Evolutionary conservation across 1,140 invertebrate species (phyloP).

Genomic region (Bombyx mori): DNA sequence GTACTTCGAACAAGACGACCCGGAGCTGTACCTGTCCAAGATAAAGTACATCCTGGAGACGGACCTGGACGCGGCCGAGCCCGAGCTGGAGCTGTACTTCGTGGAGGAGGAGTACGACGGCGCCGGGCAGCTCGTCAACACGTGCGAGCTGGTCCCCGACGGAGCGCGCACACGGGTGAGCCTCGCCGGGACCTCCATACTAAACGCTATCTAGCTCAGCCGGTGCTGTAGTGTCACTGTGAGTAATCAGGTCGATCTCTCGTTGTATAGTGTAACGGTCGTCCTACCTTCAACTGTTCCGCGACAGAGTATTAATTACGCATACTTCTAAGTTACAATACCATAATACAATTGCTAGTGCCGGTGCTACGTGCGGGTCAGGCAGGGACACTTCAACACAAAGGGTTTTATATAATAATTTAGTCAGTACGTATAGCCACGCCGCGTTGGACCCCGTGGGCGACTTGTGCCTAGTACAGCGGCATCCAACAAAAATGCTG

Average conservation of each 20-base stretch:
- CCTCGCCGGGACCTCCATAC: neutral
- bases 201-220: neutral
- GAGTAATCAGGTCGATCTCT: neutral
- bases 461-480: no score
- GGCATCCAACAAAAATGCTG: no score
- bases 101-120: constrained; percentile 90
- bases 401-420: no score
- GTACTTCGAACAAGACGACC: constrained; percentile 97
- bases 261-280: neutral
- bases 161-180: constrained; percentile 73
- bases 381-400: no score
- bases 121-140: constrained; percentile 82
- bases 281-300: no score
- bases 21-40: constrained; percentile 92
- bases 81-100: constrained; percentile 88
- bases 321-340: no score
- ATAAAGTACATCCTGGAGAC: constrained; percentile 94
- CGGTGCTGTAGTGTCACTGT: neutral
- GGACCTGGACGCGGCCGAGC: constrained; percentile 78
- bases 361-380: no score
- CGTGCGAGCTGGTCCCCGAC: constrained; percentile 82
- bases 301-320: no score
- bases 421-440: no score
- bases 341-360: no score
- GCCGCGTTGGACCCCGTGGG: no score